phyloP scores from a whole-genome alignment of 2,113 vertebrate genomes.

The Pavo muticus region DNA sequence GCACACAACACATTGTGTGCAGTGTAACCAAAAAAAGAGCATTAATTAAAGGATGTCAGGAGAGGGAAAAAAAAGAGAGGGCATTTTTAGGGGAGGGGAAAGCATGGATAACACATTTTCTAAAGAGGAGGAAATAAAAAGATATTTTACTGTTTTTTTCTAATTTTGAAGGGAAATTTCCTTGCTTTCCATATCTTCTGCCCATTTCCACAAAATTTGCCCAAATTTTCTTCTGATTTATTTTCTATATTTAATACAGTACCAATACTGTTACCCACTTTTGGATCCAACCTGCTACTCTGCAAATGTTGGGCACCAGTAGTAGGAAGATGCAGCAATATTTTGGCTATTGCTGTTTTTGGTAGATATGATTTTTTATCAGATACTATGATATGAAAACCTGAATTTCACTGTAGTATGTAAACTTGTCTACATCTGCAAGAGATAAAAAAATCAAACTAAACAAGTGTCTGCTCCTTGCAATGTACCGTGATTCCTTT shows the following conservation, averaged over 20 bases:
- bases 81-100: neutral
- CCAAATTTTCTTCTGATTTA: neutral
- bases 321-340: neutral
- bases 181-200: neutral
- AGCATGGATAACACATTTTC: slow-evolving; percentile 3
- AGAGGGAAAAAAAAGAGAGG: neutral
- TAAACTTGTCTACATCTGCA: neutral
- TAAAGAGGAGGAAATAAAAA: slow-evolving; percentile 25
- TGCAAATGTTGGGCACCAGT: neutral
- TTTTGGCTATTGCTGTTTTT: neutral
- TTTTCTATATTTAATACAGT: neutral
- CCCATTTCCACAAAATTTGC: neutral
- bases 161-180: slow-evolving; percentile 44
- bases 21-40: slow-evolving; percentile 34
- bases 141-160: neutral
- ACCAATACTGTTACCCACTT: neutral
- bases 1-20: slow-evolving; percentile 41
- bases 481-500: neutral
- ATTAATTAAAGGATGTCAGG: slow-evolving; percentile 79
- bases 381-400: neutral
- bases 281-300: neutral
- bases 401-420: neutral
- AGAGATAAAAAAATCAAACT: neutral
- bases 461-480: neutral
- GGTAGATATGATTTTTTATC: neutral